Evolutionary conservation across 2,113 vertebrate species (phyloP).

Genomic region (Gymnarchus niloticus): DNA sequence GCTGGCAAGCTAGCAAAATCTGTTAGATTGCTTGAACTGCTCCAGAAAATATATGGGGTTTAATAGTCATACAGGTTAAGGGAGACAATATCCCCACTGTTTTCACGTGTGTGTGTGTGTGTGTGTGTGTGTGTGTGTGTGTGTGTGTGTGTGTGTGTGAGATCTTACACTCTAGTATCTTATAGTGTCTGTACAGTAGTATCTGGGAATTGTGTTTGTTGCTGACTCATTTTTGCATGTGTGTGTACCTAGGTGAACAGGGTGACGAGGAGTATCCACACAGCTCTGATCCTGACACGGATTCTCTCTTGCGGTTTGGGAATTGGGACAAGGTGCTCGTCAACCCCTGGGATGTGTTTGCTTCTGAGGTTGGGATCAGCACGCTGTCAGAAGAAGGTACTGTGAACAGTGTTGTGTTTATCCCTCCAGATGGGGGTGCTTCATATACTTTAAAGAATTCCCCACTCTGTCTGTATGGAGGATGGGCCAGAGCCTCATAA

Average conservation of each 20-base stretch:
- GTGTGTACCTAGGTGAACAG: background rate
- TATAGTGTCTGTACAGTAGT: background rate
- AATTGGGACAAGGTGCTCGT: background rate
- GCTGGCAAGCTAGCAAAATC: background rate
- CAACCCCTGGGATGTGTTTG: constrained; percentile 16
- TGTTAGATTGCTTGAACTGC: background rate
- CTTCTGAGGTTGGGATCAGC: background rate
- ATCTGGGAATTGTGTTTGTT: background rate
- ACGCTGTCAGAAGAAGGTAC: background rate
- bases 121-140: too few relatives aligned
- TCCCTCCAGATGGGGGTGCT: background rate
- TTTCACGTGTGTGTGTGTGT: background rate
- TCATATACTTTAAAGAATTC: background rate
- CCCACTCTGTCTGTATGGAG: background rate
- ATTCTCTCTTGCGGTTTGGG: background rate
- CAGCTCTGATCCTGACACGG: background rate
- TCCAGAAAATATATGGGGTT: background rate
- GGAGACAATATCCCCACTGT: background rate
- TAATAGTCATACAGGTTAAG: background rate
- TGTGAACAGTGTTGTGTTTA: background rate
- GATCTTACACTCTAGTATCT: too few relatives aligned
- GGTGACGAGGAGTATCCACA: background rate
- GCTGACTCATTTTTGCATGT: background rate
- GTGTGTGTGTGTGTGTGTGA: too few relatives aligned
- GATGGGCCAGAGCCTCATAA: background rate